Evolutionary conservation across 1,140 invertebrate genomes (phyloP).

Genomic region (Zaprionus camerounensis): DNA sequence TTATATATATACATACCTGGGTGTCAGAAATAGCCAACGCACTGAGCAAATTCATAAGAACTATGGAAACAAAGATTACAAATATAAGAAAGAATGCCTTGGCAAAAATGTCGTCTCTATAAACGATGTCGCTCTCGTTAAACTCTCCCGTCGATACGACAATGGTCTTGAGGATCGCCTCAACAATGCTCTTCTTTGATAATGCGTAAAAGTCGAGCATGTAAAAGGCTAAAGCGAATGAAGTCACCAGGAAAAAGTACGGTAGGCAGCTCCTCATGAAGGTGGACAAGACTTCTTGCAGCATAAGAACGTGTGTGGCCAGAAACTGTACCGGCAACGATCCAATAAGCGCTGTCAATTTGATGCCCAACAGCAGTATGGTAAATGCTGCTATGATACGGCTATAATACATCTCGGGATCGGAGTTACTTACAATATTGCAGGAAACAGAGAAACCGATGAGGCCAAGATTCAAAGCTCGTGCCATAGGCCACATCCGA

Average conservation of each 20-base stretch:
- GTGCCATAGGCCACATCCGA: constrained; percentile 85
- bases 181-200: constrained; percentile 84
- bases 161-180: constrained; percentile 90
- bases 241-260: constrained; percentile 90
- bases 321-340: constrained; percentile 87
- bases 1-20: constrained; percentile 81
- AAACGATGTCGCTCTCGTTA: constrained; percentile 88
- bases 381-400: constrained; percentile 87
- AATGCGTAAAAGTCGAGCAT: constrained; percentile 87
- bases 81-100: constrained; percentile 90
- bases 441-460: neutral
- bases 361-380: constrained; percentile 89
- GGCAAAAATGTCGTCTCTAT: constrained; percentile 86
- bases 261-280: constrained; percentile 90
- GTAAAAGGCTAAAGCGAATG: constrained; percentile 91
- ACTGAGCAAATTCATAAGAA: constrained; percentile 91
- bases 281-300: constrained; percentile 89
- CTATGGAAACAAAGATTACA: constrained; percentile 90
- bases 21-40: constrained; percentile 92
- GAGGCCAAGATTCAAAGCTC: neutral
- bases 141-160: constrained; percentile 94
- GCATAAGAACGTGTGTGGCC: constrained; percentile 91
- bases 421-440: neutral
- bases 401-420: constrained; percentile 46
- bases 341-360: constrained; percentile 89